Conservation (phyloP, 2,888 invertebrate genomes). For the Pycnomerus fuliginosus region DNA sequence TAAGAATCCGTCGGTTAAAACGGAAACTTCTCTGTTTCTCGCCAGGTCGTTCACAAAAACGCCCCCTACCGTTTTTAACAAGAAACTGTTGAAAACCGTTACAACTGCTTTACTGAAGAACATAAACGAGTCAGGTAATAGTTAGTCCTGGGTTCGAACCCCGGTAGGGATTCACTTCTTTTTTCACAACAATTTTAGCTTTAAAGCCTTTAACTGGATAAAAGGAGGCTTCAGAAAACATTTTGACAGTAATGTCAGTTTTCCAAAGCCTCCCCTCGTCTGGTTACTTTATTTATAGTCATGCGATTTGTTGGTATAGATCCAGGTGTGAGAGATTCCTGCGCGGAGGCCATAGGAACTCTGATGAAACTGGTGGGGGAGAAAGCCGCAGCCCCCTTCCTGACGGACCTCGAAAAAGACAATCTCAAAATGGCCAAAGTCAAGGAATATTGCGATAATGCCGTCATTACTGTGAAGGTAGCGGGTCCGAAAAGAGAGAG, state of each 20-base stretch:
- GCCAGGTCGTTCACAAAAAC: constrained; percentile 80
- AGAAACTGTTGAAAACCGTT: constrained; percentile 85
- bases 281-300: too few relatives aligned
- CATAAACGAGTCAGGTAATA: constrained; percentile 69
- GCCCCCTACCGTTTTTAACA: constrained; percentile 78
- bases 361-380: constrained; percentile 93
- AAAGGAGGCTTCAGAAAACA: too few relatives aligned
- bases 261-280: too few relatives aligned
- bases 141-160: too few relatives aligned
- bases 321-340: constrained; percentile 87
- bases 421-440: constrained; percentile 90
- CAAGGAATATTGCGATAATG: constrained; percentile 91
- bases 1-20: constrained; percentile 88
- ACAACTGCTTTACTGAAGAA: constrained; percentile 76
- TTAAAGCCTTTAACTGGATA: too few relatives aligned
- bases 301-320: too few relatives aligned
- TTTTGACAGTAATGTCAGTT: too few relatives aligned
- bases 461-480: constrained; percentile 77
- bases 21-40: constrained; percentile 83
- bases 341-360: constrained; percentile 92
- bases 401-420: constrained; percentile 89
- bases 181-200: too few relatives aligned
- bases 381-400: constrained; percentile 80
- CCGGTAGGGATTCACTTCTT: too few relatives aligned
- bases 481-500: constrained; percentile 64